phyloP scores from a whole-genome alignment of 2,113 vertebrate species.

The Peromyscus californicus region DNA sequence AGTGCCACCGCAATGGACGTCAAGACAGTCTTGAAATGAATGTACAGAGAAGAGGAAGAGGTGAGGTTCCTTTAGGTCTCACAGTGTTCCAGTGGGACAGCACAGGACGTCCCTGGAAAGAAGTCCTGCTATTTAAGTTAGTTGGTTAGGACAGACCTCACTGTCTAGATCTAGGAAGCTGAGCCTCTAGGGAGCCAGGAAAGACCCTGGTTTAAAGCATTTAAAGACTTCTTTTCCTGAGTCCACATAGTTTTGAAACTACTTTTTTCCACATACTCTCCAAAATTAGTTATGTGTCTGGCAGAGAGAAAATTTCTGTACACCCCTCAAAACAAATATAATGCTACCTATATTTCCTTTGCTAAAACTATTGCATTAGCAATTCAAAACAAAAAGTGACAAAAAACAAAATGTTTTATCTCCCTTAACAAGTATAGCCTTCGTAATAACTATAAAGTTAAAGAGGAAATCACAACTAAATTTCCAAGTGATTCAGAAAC shows the following conservation, averaged over 20 bases:
- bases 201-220: neutral
- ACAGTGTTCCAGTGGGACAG: neutral
- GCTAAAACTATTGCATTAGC: neutral
- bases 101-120: neutral
- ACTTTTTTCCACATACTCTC: neutral
- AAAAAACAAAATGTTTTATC: neutral
- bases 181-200: neutral
- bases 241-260: neutral
- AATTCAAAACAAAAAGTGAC: neutral
- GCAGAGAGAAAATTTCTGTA: neutral
- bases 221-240: neutral
- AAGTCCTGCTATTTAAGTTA: neutral
- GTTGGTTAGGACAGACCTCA: neutral
- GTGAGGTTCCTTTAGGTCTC: neutral
- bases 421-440: neutral
- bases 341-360: neutral
- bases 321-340: neutral
- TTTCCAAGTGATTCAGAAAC: conserved; percentile 16
- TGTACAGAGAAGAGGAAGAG: too few species aligned
- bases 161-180: neutral
- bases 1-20: too few species aligned
- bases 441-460: neutral
- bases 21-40: neutral
- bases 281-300: neutral
- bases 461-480: neutral